A percentile compares a stretch with the other conserved stretches of the same genome.
Conservation (phyloP, 2,797 vertebrate genomes). For the Pseudochirops cupreus region DNA sequence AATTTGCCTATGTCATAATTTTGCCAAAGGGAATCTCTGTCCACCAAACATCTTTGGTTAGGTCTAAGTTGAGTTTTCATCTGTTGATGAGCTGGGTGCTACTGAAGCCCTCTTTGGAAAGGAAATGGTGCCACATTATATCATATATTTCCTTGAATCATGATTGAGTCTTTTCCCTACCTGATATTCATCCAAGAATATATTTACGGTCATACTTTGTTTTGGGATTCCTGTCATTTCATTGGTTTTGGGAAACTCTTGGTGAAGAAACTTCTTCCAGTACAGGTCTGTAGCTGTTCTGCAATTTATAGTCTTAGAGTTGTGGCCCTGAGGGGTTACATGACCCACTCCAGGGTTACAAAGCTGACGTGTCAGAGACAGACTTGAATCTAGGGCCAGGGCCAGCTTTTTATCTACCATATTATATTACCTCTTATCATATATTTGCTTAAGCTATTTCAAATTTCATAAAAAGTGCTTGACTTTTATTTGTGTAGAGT, state of each 20-base stretch:
- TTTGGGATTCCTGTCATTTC: neutral
- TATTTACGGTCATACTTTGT: neutral
- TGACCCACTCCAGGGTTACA: neutral
- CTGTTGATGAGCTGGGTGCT: slow-evolving; percentile 24
- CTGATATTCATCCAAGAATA: slow-evolving; percentile 19
- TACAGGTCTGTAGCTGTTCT: neutral
- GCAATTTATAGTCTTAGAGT: neutral
- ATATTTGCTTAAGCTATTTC: slow-evolving; percentile 41
- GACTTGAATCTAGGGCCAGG: neutral
- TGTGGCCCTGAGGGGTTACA: neutral
- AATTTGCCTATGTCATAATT: neutral
- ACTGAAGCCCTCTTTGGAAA: slow-evolving; percentile 16
- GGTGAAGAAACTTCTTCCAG: neutral
- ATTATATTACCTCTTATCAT: neutral
- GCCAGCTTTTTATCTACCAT: neutral
- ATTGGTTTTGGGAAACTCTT: neutral
- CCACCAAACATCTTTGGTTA: slow-evolving; percentile 39
- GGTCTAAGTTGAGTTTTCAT: neutral
- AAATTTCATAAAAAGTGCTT: slow-evolving; percentile 16
- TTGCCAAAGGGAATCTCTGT: neutral
- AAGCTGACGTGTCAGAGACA: neutral
- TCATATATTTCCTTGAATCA: slow-evolving; percentile 16
- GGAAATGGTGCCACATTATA: neutral
- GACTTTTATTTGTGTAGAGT: slow-evolving; percentile 26
- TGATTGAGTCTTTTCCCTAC: neutral